phyloP scores from a whole-genome alignment of 2,888 invertebrate species.

The Parnassius apollo region DNA sequence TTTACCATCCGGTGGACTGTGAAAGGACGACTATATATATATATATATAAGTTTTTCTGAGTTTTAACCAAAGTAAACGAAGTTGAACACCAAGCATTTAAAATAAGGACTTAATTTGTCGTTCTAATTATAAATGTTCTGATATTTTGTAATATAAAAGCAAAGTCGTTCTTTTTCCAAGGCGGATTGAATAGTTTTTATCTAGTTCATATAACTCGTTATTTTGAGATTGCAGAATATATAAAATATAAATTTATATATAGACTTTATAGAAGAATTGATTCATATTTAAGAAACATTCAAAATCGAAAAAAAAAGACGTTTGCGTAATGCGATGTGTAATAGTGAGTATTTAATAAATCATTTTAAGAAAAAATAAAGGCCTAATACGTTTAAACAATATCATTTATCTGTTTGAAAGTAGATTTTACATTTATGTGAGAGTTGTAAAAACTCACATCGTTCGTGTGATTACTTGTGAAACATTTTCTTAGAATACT shows the following conservation, averaged over 20 bases:
- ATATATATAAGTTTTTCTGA: too few relatives aligned
- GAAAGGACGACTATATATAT: too few relatives aligned
- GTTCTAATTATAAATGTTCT: not conserved
- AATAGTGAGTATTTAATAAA: too few relatives aligned
- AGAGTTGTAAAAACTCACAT: not conserved
- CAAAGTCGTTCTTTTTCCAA: not conserved
- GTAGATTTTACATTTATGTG: not conserved
- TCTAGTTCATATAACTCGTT: not conserved
- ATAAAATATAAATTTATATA: not conserved
- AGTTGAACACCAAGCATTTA: not conserved
- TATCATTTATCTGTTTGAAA: too few relatives aligned
- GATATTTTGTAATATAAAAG: not conserved
- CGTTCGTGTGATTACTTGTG: not conserved
- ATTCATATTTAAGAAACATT: too few relatives aligned
- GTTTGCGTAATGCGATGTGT: too few relatives aligned
- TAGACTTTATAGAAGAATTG: too few relatives aligned
- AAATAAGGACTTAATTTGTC: not conserved
- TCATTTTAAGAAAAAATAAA: too few relatives aligned
- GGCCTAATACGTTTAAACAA: too few relatives aligned
- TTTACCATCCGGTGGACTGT: too few relatives aligned
- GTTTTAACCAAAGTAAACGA: too few relatives aligned
- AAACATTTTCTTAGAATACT: not conserved
- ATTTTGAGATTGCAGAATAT: conserved; percentile 1
- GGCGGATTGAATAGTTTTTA: conserved; percentile 1
- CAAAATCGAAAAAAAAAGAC: too few relatives aligned